Evolutionary conservation across 2,797 vertebrate genomes (phyloP).

Genomic region (Lophura swinhoii): DNA sequence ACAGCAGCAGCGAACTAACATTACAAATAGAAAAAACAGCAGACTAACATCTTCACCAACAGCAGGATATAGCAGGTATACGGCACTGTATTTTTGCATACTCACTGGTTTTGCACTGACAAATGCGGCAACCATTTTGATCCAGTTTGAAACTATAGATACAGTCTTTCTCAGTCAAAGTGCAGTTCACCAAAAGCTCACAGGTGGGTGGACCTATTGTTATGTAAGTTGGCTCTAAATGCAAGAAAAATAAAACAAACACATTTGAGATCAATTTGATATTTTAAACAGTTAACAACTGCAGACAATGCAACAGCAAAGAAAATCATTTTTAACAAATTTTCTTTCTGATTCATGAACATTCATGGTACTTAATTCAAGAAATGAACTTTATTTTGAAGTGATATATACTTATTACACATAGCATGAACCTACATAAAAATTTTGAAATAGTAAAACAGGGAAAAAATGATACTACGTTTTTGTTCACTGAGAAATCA

Average conservation of each 20-base stretch:
- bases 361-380: neutral
- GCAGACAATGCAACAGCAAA: neutral
- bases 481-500: neutral
- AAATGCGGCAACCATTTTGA: slow-evolving; percentile 84
- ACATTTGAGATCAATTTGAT: neutral
- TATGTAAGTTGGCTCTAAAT: slow-evolving; percentile 89
- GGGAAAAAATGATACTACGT: neutral
- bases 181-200: slow-evolving; percentile 84
- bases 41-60: neutral
- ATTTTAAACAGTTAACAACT: neutral
- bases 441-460: neutral
- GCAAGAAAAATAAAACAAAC: neutral
- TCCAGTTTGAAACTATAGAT: slow-evolving; percentile 85
- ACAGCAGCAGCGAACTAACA: neutral
- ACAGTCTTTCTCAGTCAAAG: slow-evolving; percentile 85
- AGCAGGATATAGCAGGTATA: neutral
- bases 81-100: slow-evolving; percentile 31
- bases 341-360: neutral
- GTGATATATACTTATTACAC: neutral
- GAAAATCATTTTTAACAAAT: neutral
- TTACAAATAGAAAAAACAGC: neutral
- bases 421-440: neutral
- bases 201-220: slow-evolving; percentile 89
- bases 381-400: neutral
- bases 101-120: slow-evolving; percentile 90